These are phyloP conservation scores for Sebastes itinus DNA, from an alignment of 2,797 vertebrate genomes.

Conservation along the genomic window DNA sequence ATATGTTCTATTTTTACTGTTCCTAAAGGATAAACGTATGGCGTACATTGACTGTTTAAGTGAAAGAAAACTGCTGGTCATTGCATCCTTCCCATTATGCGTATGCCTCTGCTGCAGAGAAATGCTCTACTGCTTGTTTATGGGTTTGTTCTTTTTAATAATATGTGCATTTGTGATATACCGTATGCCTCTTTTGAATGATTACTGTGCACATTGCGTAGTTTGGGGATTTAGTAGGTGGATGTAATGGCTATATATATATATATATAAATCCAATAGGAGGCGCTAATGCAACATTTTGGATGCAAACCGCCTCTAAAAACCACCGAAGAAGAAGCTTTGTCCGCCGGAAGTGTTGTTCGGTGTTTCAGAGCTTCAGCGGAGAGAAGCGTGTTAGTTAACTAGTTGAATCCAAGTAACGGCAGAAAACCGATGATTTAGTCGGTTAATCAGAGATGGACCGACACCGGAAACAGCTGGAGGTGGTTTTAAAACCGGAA, in stretches of 20 bases:
- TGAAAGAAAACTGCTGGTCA: constrained; percentile 24
- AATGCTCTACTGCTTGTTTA: constrained; percentile 58
- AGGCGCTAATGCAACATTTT: too few relatives aligned
- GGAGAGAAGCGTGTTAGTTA: background rate
- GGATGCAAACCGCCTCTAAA: too few relatives aligned
- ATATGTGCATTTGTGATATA: constrained; percentile 65
- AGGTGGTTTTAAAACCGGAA: background rate
- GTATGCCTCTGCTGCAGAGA: constrained; percentile 46
- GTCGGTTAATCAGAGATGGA: background rate
- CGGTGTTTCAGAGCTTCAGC: background rate
- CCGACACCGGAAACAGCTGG: background rate
- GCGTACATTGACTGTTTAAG: constrained; percentile 39
- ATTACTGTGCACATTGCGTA: constrained; percentile 61
- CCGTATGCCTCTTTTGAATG: constrained; percentile 43
- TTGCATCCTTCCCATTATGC: constrained; percentile 52
- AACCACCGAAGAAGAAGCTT: too few relatives aligned
- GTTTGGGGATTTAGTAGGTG: constrained; percentile 53
- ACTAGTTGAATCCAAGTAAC: background rate
- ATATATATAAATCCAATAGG: too few relatives aligned
- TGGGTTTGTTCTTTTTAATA: constrained; percentile 56
- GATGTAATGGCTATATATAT: constrained; percentile 46
- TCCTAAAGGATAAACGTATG: constrained; percentile 36
- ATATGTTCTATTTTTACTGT: constrained; percentile 56
- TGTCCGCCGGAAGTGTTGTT: background rate
- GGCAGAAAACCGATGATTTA: background rate